These are phyloP conservation scores for Halcyon smyrnensis DNA, from an alignment of 2,797 vertebrate species.

Conservation along the genomic window DNA sequence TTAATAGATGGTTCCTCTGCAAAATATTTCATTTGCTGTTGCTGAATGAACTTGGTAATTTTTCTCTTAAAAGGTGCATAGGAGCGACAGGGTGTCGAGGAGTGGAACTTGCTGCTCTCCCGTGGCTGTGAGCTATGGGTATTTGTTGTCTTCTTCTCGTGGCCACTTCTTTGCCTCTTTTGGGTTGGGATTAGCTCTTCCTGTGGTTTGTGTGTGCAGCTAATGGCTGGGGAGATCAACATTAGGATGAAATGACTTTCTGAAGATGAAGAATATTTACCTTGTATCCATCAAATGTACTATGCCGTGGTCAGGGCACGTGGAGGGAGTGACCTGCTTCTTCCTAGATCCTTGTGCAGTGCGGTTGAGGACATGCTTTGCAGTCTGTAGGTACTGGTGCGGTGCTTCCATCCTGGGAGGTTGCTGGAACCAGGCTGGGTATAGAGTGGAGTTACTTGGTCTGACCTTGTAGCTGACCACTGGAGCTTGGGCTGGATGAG, in stretches of 20 bases:
- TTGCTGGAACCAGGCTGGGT: neutral
- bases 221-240: neutral
- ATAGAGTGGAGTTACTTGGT: neutral
- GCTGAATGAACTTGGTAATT: neutral
- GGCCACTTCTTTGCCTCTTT: neutral
- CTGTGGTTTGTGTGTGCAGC: rapidly evolving
- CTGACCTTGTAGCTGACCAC: rapidly evolving
- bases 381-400: neutral
- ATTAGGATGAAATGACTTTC: neutral
- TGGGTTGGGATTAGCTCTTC: neutral
- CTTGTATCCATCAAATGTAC: rapidly evolving
- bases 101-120: neutral
- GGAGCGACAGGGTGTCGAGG: neutral
- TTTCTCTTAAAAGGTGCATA: neutral
- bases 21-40: neutral
- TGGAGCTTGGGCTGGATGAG: neutral
- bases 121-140: rapidly evolving
- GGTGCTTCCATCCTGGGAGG: neutral
- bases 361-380: neutral
- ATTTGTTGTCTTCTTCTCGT: neutral
- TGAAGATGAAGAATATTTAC: neutral
- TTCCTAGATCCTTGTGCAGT: neutral
- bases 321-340: rapidly evolving
- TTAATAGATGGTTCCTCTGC: neutral
- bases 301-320: rapidly evolving